These are phyloP conservation scores for Leucophora obtusa DNA, from an alignment of 2,888 invertebrate species.

Conservation along the genomic window DNA sequence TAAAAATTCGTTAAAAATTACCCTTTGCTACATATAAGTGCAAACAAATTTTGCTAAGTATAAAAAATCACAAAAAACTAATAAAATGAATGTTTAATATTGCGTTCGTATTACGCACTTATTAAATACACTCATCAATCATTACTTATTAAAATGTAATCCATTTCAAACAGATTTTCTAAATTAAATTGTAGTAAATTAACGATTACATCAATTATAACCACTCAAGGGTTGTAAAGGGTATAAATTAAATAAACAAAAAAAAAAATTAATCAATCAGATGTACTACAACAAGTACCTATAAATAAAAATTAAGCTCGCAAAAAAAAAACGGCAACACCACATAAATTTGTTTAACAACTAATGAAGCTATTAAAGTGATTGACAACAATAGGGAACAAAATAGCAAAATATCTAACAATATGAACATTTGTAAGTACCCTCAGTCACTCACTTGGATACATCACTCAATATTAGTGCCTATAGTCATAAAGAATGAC, in stretches of 20 bases:
- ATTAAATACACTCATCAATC: no score
- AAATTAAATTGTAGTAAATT: slow-evolving; percentile 36
- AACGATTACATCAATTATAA: slow-evolving; percentile 45
- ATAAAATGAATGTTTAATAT: no score
- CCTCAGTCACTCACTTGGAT: slow-evolving; percentile 3
- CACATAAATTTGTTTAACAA: slow-evolving; percentile 44
- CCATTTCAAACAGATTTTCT: background rate
- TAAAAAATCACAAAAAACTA: no score
- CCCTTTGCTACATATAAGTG: no score
- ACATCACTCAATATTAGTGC: slow-evolving; percentile 6
- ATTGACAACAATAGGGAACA: slow-evolving; percentile 40
- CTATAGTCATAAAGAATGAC: background rate
- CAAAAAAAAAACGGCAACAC: slow-evolving; percentile 16
- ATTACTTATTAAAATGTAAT: no score
- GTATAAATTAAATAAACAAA: slow-evolving; percentile 34
- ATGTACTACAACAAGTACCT: slow-evolving; percentile 1
- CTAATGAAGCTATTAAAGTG: slow-evolving; percentile 47
- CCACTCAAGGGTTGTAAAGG: slow-evolving; percentile 29
- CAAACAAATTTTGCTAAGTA: no score
- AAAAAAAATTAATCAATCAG: slow-evolving; percentile 24
- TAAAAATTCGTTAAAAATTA: no score
- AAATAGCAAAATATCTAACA: slow-evolving; percentile 23
- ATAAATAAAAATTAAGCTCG: slow-evolving; percentile 15
- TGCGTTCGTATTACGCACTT: no score
- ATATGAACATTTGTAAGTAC: background rate